Conservation (phyloP, 2,888 invertebrate genomes). For the Dioctria rufipes region DNA sequence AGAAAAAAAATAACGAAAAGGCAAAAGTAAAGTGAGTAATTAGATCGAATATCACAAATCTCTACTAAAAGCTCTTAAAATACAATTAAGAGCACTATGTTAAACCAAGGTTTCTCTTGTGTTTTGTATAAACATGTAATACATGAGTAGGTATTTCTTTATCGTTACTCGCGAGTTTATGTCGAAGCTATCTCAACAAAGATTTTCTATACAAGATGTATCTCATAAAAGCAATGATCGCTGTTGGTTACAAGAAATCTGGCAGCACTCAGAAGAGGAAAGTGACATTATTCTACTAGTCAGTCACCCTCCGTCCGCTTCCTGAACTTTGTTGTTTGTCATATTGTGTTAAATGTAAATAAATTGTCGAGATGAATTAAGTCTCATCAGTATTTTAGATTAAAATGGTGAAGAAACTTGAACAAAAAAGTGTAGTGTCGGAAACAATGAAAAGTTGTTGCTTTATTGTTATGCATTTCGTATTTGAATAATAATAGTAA, state of each 20-base stretch:
- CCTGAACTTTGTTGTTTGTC: conserved; percentile 35
- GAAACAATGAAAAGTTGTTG: conserved; percentile 23
- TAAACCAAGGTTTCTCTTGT: too few relatives aligned
- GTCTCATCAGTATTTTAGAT: conserved; percentile 16
- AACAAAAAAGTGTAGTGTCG: conserved; percentile 17
- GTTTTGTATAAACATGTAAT: too few relatives aligned
- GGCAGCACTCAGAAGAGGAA: conserved; percentile 26
- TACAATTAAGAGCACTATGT: too few relatives aligned
- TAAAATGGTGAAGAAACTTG: conserved; percentile 48
- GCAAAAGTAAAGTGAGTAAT: too few relatives aligned
- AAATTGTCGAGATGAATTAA: conserved; percentile 44
- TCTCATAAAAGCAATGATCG: neutral
- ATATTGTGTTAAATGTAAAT: conserved; percentile 45
- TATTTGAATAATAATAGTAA: too few relatives aligned
- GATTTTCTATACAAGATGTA: neutral
- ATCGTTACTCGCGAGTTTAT: too few relatives aligned
- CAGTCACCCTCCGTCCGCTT: conserved; percentile 11
- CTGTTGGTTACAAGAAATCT: conserved; percentile 14
- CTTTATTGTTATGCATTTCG: neutral
- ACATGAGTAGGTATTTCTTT: too few relatives aligned
- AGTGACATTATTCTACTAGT: conserved; percentile 19
- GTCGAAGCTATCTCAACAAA: too few relatives aligned
- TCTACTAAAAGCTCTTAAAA: too few relatives aligned
- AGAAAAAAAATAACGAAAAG: too few relatives aligned
- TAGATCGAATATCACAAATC: too few relatives aligned